phyloP scores from a whole-genome alignment of 2,888 invertebrate genomes.

The Drosophila niveifrons region DNA sequence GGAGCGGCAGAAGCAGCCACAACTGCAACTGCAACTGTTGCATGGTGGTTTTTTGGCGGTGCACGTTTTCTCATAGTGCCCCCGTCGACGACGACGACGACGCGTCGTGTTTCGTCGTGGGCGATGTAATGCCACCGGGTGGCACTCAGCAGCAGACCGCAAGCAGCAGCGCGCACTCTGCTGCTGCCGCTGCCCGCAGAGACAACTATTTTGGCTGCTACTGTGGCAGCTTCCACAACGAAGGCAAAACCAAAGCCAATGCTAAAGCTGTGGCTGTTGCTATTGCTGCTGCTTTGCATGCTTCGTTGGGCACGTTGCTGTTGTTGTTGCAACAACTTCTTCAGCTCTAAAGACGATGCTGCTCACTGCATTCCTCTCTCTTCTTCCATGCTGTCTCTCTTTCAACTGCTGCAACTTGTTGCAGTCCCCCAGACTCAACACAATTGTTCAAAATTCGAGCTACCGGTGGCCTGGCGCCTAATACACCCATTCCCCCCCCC shows the following conservation, averaged over 20 bases:
- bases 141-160: conserved; percentile 38
- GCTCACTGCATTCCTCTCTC: conserved; percentile 31
- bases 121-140: conserved; percentile 67
- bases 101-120: conserved; percentile 79
- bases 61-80: conserved; percentile 73
- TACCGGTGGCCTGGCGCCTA: conserved; percentile 62
- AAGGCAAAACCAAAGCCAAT: conserved; percentile 20
- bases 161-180: conserved; percentile 24
- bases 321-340: conserved; percentile 78
- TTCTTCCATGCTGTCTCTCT: too few relatives aligned
- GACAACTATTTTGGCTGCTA: conserved; percentile 78
- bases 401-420: conserved; percentile 74
- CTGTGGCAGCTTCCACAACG: conserved; percentile 57
- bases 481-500: conserved; percentile 30
- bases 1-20: conserved; percentile 13
- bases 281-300: conserved; percentile 73
- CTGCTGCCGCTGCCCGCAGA: conserved; percentile 28
- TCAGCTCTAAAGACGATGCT: conserved; percentile 63
- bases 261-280: conserved; percentile 13
- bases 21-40: conserved; percentile 35
- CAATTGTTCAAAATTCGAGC: conserved; percentile 72
- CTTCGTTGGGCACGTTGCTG: conserved; percentile 74
- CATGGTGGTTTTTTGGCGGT: conserved; percentile 48
- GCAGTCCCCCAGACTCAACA: conserved; percentile 58
- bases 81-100: too few relatives aligned